Conservation (phyloP, 2,888 invertebrate species). For the Calameuta pallipes region DNA sequence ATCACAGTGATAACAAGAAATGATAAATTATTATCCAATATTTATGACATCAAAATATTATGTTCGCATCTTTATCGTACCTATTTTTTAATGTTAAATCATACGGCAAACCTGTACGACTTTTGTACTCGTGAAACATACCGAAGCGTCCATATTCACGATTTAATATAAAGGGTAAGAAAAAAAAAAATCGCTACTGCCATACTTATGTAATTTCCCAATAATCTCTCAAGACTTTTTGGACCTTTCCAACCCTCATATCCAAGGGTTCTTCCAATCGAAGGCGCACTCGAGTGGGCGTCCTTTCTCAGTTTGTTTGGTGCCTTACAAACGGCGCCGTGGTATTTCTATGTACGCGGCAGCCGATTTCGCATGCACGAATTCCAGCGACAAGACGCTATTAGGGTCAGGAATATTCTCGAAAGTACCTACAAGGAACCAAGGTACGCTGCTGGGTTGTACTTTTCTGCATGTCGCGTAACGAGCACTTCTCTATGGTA, state of each 20-base stretch:
- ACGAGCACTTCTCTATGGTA: not conserved
- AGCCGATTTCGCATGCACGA: conserved; percentile 24
- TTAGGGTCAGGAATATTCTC: conserved; percentile 22
- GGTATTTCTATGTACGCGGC: not conserved
- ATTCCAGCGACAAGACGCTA: conserved; percentile 10
- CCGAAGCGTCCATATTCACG: no score
- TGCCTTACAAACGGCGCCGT: not conserved
- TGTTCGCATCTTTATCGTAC: not conserved
- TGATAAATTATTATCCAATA: not conserved
- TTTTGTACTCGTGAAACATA: no score
- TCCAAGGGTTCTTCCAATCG: no score
- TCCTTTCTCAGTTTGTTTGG: not conserved
- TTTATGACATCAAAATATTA: not conserved
- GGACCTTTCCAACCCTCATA: no score
- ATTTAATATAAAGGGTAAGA: not conserved
- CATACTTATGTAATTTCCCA: not conserved
- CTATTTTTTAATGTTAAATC: not conserved
- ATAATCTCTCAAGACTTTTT: not conserved
- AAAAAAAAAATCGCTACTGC: not conserved
- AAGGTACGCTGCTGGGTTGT: not conserved
- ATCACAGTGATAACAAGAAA: not conserved
- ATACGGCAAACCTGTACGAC: not conserved
- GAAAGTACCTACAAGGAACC: conserved; percentile 7
- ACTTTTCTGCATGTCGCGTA: conserved; percentile 1
- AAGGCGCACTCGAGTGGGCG: not conserved